Base-by-base conservation (phyloP, 2,797 vertebrate genomes). In the Darevskia mixta region DNA sequence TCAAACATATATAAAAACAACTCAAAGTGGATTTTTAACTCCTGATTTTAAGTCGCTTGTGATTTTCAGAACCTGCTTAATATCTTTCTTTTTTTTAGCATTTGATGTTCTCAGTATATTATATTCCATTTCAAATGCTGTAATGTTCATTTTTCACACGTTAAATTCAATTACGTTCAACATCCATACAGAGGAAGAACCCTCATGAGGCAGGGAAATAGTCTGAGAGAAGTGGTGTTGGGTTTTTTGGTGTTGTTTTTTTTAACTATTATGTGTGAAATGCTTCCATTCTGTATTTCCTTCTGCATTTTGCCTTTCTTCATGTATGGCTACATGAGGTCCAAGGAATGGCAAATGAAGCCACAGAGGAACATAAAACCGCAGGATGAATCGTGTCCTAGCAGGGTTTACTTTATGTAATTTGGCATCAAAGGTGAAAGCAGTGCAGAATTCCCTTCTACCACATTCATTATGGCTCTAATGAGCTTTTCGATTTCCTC, bases 161-260 rank as follows among this genome's bases (percentile, higher is more conserved):
- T 75, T 85, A 64, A 66, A 80, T 73, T 88, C 82, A 88, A 88
- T 85, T 88, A 84, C n/a, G 66, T 75, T 88, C 87, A 85, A 88
- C 77, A 85, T 80, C 69, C 41, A 85, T 75, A 72, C 71, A 10
- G 67, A 85, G 41, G 58, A 88, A 85, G 23, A 85, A 85, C 85
- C 25, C 87, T 88, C 83, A 88, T 75, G 82, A 75, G 82, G 77
- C 77, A 88, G 78, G 38, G 49, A 73, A 88, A 88, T 29, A 75
- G 15, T 85, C 41, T 80, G 23, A 75, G 29, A 66, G 55, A 88
- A 67, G 15, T 32, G 49, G 49, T 55, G 49, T 55, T 55, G 49
- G 13, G 3, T 1, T 49, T 55, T 55, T 55, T 1, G 4, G 13
- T 55, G 20, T 29, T 61, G 27, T 69, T 41, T 64, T 61, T 64